Evolutionary conservation across 2,113 vertebrate genomes (phyloP).

Genomic region (Strigops habroptila): DNA sequence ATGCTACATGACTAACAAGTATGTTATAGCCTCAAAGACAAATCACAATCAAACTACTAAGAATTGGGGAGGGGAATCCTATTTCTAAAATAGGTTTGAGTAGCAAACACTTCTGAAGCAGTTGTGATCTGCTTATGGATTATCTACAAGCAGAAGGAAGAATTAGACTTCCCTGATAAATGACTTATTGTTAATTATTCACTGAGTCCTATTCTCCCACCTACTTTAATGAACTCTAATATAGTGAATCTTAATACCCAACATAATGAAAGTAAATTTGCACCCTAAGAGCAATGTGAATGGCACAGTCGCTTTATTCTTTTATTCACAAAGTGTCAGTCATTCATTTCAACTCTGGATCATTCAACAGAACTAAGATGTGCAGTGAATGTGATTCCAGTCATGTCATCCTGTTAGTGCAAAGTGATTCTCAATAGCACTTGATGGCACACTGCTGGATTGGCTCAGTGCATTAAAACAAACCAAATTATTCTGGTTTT

Average conservation of each 20-base stretch:
- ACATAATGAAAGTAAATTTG: conserved; percentile 18
- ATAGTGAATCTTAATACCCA: background rate
- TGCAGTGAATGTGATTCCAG: conserved; percentile 32
- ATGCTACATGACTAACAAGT: background rate
- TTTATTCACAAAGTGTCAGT: conserved; percentile 50
- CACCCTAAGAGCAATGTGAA: background rate
- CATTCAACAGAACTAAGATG: conserved; percentile 43
- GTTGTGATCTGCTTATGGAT: background rate
- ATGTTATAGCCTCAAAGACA: background rate
- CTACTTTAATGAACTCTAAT: conserved; percentile 18
- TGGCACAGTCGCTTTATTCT: conserved; percentile 24
- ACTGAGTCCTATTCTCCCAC: background rate
- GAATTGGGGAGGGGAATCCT: background rate
- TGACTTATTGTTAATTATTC: conserved; percentile 42
- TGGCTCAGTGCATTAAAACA: conserved; percentile 55
- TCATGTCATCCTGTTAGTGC: conserved; percentile 61
- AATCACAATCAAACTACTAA: background rate
- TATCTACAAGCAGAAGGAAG: background rate
- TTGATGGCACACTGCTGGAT: conserved; percentile 29
- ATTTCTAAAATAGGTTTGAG: background rate
- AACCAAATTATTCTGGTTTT: conserved; percentile 60
- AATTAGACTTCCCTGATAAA: conserved; percentile 10
- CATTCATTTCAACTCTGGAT: conserved; percentile 39
- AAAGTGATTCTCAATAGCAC: conserved; percentile 57
- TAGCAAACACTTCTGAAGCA: background rate